Evolutionary conservation across 2,113 vertebrate genomes (phyloP), one percentile per base, ranked within the genome.

Genomic region (Tragelaphus buxtoni): DNA sequence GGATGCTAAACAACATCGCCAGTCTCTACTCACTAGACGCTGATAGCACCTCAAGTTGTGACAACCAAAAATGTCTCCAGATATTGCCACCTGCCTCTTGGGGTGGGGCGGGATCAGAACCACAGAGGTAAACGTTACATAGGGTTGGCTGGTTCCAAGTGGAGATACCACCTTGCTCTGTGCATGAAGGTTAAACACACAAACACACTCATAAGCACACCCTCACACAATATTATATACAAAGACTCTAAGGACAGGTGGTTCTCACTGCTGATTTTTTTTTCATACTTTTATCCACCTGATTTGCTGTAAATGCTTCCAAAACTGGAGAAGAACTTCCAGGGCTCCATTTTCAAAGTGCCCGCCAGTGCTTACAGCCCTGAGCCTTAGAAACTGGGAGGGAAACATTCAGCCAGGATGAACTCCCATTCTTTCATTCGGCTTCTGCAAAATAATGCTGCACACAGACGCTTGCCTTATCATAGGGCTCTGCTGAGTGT

Each of bases 291-390:
- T 60, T 49, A 69, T 56, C 26, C 32, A 72, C 22, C 20, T 28
- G 35, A 45, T 1, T 0, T 47, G 17, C 35, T 51, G 0, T 0
- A 83, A 95, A 94, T 6, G 2, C 1, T 0, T 53, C 85, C 53
- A 45, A 60, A 90, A 20, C 80, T 30, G 45, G 58, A 72, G 69
- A 8, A 88, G n/a, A 88, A 63, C 8, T 35, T 39, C 39, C 56
- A 81, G 61, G 24, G 39, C 14, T 79, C 28, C 32, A 3, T 14
- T 90, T 91, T 42, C 51, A 56, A 47, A 51, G 82, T 17, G 60
- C 32, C 74, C 80, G 77, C 45, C 20, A 9, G 55, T 3, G 30
- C 16, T 65, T 3, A 56, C 47, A 49, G 49, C 49, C 6, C 1
- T 9, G 20, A 69, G 61, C 61, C 42, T 69, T 14, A 1, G 39